These are phyloP conservation scores for Enteromius paludinosus DNA, from an alignment of 2,797 vertebrate species.

Conservation along the genomic window DNA sequence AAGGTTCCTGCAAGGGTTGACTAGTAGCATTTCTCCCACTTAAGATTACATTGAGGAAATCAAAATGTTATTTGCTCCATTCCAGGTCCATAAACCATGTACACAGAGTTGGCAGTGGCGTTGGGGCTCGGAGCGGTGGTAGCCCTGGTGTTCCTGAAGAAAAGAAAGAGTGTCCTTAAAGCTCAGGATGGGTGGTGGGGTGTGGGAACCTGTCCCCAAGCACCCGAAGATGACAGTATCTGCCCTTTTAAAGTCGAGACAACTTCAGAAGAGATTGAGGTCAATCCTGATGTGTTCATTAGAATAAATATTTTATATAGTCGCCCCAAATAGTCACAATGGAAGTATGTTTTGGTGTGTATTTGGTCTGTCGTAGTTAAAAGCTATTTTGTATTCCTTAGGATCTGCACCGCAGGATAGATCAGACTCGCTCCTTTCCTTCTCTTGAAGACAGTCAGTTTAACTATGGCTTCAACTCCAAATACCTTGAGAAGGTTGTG, in stretches of 20 bases:
- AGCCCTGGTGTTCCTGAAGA: conserved; percentile 74
- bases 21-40: neutral
- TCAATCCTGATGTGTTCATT: conserved; percentile 57
- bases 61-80: neutral
- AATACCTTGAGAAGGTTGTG: conserved; percentile 80
- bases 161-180: conserved; percentile 73
- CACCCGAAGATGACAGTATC: conserved; percentile 74
- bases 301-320: neutral
- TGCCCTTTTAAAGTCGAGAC: conserved; percentile 79
- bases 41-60: neutral
- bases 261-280: conserved; percentile 82
- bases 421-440: conserved; percentile 76
- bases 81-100: conserved; percentile 67
- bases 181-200: conserved; percentile 88
- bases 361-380: neutral
- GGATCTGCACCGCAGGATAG: conserved; percentile 84
- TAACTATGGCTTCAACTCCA: conserved; percentile 87
- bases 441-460: conserved; percentile 84
- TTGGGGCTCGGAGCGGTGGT: conserved; percentile 76
- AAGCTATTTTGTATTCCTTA: conserved; percentile 58
- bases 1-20: neutral
- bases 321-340: neutral
- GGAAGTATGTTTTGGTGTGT: neutral
- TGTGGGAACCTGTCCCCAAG: conserved; percentile 61
- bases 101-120: conserved; percentile 68